These are phyloP conservation scores for Drosophila pallidifrons DNA, from an alignment of 1,140 invertebrate species.

Conservation along the genomic window DNA sequence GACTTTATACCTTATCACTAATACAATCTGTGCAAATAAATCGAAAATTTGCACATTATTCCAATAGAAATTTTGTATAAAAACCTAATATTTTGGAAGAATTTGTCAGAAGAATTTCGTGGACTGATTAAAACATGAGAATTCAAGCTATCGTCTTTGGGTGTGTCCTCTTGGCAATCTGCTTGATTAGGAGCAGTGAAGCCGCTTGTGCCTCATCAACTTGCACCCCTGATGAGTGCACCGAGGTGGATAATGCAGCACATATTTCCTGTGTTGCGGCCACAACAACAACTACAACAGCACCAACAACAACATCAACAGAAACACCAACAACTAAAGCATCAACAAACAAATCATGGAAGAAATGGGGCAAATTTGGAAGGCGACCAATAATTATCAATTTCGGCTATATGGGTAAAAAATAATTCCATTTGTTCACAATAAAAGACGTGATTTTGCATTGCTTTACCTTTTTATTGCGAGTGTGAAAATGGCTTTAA, in stretches of 20 bases:
- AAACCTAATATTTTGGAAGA: background rate
- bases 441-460: background rate
- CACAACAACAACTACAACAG: slow-evolving; percentile 2
- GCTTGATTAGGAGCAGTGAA: slow-evolving; percentile 1
- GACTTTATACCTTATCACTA: too few species aligned
- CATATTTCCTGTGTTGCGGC: background rate
- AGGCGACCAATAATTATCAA: background rate
- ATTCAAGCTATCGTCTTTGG: slow-evolving; percentile 5
- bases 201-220: background rate
- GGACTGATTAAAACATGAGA: slow-evolving; percentile 4
- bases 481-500: too few species aligned
- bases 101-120: background rate
- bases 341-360: background rate
- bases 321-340: slow-evolving; percentile 2
- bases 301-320: background rate
- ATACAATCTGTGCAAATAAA: too few species aligned
- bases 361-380: background rate
- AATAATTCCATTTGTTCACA: background rate
- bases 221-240: background rate
- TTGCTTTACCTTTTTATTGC: background rate
- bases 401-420: slow-evolving; percentile 9
- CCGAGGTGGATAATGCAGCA: background rate
- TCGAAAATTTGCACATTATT: too few species aligned
- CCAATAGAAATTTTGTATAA: slow-evolving; percentile 3
- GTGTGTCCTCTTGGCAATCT: slow-evolving; percentile 8